Percentiles rank a stretch among this genome's conserved stretches.
phyloP scores from a whole-genome alignment of 2,888 invertebrate genomes.

The Patella caerulea region DNA sequence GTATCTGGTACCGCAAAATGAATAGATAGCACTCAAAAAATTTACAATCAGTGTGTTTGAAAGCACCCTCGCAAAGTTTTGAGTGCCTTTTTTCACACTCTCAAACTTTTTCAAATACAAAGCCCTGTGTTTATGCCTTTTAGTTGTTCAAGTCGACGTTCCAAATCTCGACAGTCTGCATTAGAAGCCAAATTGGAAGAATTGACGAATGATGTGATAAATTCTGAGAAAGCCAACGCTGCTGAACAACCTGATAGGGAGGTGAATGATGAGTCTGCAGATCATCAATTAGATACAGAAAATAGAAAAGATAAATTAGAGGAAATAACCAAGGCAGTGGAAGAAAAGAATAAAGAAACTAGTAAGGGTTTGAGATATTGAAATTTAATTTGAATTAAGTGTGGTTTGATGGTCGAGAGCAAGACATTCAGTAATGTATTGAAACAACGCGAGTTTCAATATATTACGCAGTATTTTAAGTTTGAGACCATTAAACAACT shows the following conservation, averaged over 20 bases:
- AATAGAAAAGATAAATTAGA: background rate
- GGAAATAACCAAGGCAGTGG: background rate
- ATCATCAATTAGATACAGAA: background rate
- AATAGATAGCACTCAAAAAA: no score
- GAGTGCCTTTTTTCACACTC: no score
- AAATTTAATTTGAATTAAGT: background rate
- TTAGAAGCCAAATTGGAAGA: background rate
- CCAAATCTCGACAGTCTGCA: background rate
- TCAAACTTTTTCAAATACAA: no score
- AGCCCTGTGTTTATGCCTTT: no score
- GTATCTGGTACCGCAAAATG: no score
- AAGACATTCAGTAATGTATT: no score
- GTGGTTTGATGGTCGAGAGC: no score
- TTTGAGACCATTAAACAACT: no score
- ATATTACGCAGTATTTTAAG: no score
- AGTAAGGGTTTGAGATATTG: background rate
- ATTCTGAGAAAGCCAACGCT: constrained; percentile 21
- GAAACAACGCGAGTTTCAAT: no score
- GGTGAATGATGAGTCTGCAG: constrained; percentile 22
- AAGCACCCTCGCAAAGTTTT: no score
- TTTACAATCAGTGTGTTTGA: no score
- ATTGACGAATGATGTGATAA: background rate
- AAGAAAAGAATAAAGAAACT: background rate
- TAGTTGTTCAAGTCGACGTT: background rate
- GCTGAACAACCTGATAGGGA: constrained; percentile 26